A percentile compares a stretch with the other conserved stretches of the same genome.
Evolutionary conservation across 2,888 invertebrate species (phyloP).

Genomic region (Pachydiplax longipennis): DNA sequence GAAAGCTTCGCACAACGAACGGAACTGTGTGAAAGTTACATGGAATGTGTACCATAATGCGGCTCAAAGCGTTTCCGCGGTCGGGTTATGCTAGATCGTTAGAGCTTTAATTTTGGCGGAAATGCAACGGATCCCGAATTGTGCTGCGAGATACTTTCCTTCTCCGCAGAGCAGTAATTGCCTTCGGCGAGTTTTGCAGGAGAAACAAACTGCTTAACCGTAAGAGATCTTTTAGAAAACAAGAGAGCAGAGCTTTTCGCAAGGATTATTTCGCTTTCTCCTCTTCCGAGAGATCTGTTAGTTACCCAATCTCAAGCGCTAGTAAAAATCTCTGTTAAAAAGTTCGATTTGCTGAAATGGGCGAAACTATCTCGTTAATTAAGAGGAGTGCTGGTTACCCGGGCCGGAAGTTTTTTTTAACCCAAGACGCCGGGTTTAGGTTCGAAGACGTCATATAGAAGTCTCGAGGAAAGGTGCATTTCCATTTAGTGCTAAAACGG

Average conservation of each 20-base stretch:
- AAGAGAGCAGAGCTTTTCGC: background rate
- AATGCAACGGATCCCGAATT: background rate
- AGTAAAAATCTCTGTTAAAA: background rate
- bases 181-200: background rate
- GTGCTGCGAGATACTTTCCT: background rate
- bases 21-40: conserved; percentile 41
- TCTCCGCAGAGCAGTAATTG: background rate
- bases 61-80: conserved; percentile 17
- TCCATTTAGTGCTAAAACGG: too few relatives aligned
- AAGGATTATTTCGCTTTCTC: background rate
- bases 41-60: conserved; percentile 27
- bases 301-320: background rate
- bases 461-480: too few relatives aligned
- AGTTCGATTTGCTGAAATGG: background rate
- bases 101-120: background rate
- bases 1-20: conserved; percentile 9
- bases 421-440: too few relatives aligned
- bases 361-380: background rate
- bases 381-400: background rate
- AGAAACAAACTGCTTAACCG: background rate
- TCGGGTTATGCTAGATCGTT: background rate
- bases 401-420: background rate
- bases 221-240: background rate
- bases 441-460: too few relatives aligned
- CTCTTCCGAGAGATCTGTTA: background rate